phyloP scores from a whole-genome alignment of 2,113 vertebrate species.

The Pao palembangensis region DNA sequence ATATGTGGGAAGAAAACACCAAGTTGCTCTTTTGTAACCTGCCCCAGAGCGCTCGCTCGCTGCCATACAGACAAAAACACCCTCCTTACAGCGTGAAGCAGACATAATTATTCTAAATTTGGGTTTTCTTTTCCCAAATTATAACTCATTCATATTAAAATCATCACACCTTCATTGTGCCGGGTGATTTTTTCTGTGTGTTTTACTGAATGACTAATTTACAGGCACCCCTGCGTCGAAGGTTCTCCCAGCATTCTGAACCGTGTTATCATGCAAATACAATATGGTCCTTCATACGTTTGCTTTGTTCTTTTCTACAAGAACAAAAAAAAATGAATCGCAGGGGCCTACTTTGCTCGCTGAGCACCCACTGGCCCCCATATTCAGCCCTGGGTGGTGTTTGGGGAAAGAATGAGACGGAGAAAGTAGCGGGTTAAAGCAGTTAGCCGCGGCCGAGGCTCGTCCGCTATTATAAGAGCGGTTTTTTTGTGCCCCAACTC shows the following conservation, averaged over 20 bases:
- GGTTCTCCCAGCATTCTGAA: conserved; percentile 38
- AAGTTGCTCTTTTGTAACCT: conserved; percentile 71
- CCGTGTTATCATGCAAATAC: conserved; percentile 59
- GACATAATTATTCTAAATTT: conserved; percentile 28
- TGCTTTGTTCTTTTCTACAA: conserved; percentile 53
- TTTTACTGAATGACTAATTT: conserved; percentile 1
- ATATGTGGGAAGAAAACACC: conserved; percentile 71
- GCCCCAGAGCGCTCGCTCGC: conserved; percentile 57
- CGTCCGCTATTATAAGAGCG: conserved; percentile 29
- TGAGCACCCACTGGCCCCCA: conserved; percentile 30
- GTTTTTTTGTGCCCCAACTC: conserved; percentile 38
- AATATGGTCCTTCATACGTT: conserved; percentile 44
- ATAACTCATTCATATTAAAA: conserved; percentile 17
- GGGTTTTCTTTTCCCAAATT: conserved; percentile 15
- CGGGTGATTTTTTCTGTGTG: background rate
- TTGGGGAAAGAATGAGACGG: conserved; percentile 39
- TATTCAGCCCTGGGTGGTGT: conserved; percentile 23
- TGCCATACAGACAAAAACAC: conserved; percentile 58
- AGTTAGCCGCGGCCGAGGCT: conserved; percentile 9
- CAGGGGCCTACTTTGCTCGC: conserved; percentile 34
- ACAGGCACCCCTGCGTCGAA: conserved; percentile 22
- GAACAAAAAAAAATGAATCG: conserved; percentile 34
- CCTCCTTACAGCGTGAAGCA: conserved; percentile 41
- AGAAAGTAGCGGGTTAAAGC: conserved; percentile 19
- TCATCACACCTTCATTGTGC: conserved; percentile 9